These are phyloP conservation scores for Indri indri DNA, from an alignment of 2,113 vertebrate species.

Conservation along the genomic window DNA sequence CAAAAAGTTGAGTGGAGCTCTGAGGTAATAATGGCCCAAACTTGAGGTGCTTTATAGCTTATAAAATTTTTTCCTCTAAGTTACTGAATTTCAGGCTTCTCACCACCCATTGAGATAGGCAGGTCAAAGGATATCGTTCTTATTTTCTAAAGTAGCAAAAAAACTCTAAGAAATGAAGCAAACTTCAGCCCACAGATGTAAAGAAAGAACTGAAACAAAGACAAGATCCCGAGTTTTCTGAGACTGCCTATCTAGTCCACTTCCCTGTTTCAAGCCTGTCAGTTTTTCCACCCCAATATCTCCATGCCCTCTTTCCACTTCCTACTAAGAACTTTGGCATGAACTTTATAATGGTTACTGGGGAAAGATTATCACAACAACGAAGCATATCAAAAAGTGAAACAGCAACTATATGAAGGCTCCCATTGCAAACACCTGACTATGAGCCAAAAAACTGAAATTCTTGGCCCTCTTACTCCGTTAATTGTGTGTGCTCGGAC, in stretches of 20 bases:
- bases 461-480: background rate
- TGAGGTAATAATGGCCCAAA: background rate
- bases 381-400: background rate
- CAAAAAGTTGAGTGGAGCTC: background rate
- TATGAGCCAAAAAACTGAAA: background rate
- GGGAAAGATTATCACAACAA: background rate
- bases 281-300: background rate
- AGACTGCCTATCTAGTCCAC: background rate
- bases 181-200: background rate
- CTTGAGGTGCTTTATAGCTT: background rate
- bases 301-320: background rate
- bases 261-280: background rate
- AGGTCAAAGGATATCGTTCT: background rate
- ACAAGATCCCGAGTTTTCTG: background rate
- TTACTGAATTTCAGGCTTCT: background rate
- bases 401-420: background rate
- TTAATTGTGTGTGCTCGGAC: conserved; percentile 14
- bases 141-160: conserved; percentile 4
- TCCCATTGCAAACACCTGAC: background rate
- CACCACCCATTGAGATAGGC: background rate
- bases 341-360: background rate
- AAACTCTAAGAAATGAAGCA: background rate
- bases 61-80: background rate
- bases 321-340: background rate
- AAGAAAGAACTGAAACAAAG: background rate